phyloP scores from a whole-genome alignment of 2,888 invertebrate genomes.

The Pandemis cinnamomeana region DNA sequence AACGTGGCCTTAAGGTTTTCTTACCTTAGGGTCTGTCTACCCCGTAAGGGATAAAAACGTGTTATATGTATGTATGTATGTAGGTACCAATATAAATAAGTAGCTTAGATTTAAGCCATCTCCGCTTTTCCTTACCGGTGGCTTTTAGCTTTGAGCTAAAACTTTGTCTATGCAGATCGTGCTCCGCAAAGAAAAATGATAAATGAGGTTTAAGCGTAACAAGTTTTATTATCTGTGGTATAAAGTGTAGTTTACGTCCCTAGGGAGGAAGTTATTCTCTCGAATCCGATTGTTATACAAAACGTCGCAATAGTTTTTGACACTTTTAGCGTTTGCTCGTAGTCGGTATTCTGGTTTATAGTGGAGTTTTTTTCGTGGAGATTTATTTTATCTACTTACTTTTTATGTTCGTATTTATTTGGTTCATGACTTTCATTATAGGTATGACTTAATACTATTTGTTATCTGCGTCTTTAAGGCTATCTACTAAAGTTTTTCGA shows the following conservation, averaged over 20 bases:
- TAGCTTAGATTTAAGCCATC: background rate
- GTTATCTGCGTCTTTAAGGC: too few species aligned
- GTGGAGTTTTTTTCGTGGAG: background rate
- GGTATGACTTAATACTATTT: background rate
- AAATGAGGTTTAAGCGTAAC: slow-evolving; percentile 20
- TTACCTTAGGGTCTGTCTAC: too few species aligned
- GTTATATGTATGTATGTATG: too few species aligned
- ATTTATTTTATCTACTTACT: background rate
- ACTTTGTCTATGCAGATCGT: slow-evolving; percentile 31
- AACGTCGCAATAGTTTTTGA: background rate
- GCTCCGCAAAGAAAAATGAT: slow-evolving; percentile 30
- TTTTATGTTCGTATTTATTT: background rate
- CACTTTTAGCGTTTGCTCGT: background rate
- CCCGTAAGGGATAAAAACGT: too few species aligned
- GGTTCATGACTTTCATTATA: background rate
- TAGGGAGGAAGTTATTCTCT: background rate
- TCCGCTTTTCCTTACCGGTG: background rate
- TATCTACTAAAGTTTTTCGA: too few species aligned
- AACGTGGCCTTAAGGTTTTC: too few species aligned
- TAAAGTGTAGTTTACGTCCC: slow-evolving; percentile 3
- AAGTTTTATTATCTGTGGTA: slow-evolving; percentile 21
- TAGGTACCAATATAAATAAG: background rate
- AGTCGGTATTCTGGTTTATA: background rate
- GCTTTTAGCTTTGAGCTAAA: slow-evolving; percentile 5
- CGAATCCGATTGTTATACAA: background rate